Evolutionary conservation across 1,140 invertebrate genomes (phyloP), one percentile per base, ranked within the genome.

Genomic region (Melipona quadrifasciata): DNA sequence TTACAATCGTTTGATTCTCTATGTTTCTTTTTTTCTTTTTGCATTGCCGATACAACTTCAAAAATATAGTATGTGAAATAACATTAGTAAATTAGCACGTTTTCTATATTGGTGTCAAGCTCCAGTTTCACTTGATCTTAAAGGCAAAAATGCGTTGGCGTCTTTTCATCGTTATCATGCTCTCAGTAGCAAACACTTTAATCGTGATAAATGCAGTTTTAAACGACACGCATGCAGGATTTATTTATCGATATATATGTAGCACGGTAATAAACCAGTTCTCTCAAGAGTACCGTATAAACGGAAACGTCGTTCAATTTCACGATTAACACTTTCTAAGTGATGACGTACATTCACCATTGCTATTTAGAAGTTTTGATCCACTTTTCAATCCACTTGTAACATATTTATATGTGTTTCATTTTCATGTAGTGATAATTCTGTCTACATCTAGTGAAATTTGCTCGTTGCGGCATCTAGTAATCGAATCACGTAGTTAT

Each of bases 281-380:
- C 21, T 58, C 1, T 17, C 21, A 24, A 51, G 39, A 34, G 17
- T 39, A 1, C 24, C 19, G 1, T 14, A n/a, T 57, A 74, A 78
- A 86, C 84, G 61, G 61, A 86, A 87, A 71, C 24, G 58, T 55
- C 47, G 19, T 19, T 82, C 61, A 78, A 73, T 81, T 85, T 85
- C 27, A 17, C 68, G 79, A 86, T 87, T 70, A 86, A 81, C 75
- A 72, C 79, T 87, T 82, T 78, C 75, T 53, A 86, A 82, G 70
- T 31, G 12, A 47, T 24, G 21, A 68, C 16, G n/a, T 58, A 47
- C 55, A 21, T 75, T 57, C 61, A 84, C 57, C 8, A 39, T 31
- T 16, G 47, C 21, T 72, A 82, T 82, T 87, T 82, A 81, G 27
- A 85, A 17, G 68, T 34, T 64, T n/a, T 58, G 79, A 51, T 85